Evolutionary conservation across 2,888 invertebrate species (phyloP), one percentile per base, ranked within the genome.

Genomic region (Lithophane ornitopus): DNA sequence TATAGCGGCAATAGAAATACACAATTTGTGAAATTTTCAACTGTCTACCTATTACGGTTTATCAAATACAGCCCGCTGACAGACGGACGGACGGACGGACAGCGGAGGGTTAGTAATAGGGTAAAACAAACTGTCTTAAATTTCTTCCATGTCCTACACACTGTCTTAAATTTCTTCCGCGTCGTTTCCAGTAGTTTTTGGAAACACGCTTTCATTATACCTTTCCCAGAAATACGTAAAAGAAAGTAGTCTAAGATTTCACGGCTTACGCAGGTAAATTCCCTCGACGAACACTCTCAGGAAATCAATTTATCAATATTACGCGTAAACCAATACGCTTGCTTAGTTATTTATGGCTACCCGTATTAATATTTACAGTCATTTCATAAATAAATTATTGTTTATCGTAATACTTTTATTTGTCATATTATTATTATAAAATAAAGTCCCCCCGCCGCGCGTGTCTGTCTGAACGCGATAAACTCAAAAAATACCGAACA

Each of bases 291-390:
- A 61, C 16, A 67, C 70, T 81, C 59, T 65, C n/a, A 75, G 61
- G 71, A 71, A 84, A 71, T 84, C 81, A 75, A 80, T 84, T 80
- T 71, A 80, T 82, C 65, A 75, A 69, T 69, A 84, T 56, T 58
- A 62, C 56, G 12, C 79, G 26, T 46, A 56, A 68, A 58, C 74
- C 74, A 70, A 81, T 58, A 44, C 56, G 46, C 41, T 78, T 78
- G 12, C 44, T 67, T 49, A 46, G 16, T 61, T 68, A 65, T 74
- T 80, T 61, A 78, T 11, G 28, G 46, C 44, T 58, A 39, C 28
- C 22, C 7, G 22, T 69, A 78, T 72, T 61, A 59, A 66, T 65
- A 54, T 70, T 71, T 39, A 59, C 49, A 68, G 34, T 54, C 8
- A 16, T 46, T 70, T 61, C 28, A 41, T 46, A 41, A 59, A 74